phyloP scores from a whole-genome alignment of 2,113 vertebrate species.

The Ctenomys sociabilis region DNA sequence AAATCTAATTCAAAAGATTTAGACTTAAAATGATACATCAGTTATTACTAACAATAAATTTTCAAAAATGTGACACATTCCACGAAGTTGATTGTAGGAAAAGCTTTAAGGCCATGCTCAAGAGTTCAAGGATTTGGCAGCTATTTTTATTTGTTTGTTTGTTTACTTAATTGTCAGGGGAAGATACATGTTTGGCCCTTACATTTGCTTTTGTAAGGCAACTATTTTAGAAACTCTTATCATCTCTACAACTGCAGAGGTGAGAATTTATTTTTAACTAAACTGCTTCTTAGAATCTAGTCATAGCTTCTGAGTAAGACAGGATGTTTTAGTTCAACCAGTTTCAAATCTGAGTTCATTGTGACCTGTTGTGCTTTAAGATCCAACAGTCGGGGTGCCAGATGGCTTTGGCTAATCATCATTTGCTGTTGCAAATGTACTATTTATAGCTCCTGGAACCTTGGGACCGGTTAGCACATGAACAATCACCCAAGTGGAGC shows the following conservation, averaged over 20 bases:
- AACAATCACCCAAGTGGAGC: conserved; percentile 45
- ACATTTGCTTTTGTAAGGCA: neutral
- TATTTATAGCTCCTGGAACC: conserved; percentile 23
- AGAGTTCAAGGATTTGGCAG: neutral
- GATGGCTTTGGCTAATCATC: conserved; percentile 43
- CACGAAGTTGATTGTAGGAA: neutral
- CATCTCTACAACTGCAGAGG: neutral
- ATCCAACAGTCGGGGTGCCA: conserved; percentile 7
- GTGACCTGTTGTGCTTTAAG: conserved; percentile 23
- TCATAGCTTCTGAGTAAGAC: conserved; percentile 15
- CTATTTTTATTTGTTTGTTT: neutral
- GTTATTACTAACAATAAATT: neutral
- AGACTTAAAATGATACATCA: neutral
- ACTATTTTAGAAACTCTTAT: neutral
- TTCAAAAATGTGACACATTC: neutral
- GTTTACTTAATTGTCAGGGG: neutral
- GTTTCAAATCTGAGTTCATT: conserved; percentile 48
- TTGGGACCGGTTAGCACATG: neutral
- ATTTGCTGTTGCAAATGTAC: neutral
- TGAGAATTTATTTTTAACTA: conserved; percentile 1
- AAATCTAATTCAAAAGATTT: neutral
- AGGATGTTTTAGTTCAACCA: neutral
- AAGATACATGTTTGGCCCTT: neutral
- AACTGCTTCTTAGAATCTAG: conserved; percentile 30
- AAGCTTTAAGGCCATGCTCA: neutral